Evolutionary conservation across 2,113 vertebrate species (phyloP).

Genomic region (Cheirogaleus medius): DNA sequence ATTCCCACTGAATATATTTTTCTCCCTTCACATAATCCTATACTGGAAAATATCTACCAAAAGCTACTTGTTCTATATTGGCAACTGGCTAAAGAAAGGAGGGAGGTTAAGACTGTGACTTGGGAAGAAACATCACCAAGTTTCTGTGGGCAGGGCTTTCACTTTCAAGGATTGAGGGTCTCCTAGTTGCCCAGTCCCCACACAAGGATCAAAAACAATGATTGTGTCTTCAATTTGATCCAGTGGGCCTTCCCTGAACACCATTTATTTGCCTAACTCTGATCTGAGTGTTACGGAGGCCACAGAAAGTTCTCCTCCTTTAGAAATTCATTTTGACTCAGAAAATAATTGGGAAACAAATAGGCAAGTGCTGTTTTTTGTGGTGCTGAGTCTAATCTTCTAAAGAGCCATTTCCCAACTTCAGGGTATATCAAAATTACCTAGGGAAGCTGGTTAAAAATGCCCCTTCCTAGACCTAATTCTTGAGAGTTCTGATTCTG

Average conservation of each 20-base stretch:
- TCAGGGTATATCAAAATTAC: background rate
- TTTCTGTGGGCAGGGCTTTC: background rate
- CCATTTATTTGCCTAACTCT: background rate
- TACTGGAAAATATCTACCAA: background rate
- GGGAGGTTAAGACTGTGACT: background rate
- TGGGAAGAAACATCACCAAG: background rate
- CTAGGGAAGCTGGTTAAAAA: background rate
- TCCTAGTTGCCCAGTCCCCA: background rate
- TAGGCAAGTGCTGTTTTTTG: background rate
- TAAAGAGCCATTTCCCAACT: background rate
- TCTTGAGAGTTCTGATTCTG: background rate
- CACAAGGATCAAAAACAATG: background rate
- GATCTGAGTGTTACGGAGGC: background rate
- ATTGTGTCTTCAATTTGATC: background rate
- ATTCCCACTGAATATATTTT: background rate
- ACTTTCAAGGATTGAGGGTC: background rate
- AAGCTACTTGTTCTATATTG: background rate
- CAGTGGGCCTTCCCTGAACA: background rate
- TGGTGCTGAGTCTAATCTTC: background rate
- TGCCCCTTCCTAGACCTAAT: background rate
- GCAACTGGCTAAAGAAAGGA: background rate
- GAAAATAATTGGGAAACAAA: conserved; percentile 5
- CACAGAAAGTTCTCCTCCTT: background rate
- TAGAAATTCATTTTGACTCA: background rate
- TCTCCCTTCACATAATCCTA: background rate